Evolutionary conservation across 1,140 invertebrate genomes (phyloP), one percentile per base, ranked within the genome.

Genomic region (Nixonia krombeini): DNA sequence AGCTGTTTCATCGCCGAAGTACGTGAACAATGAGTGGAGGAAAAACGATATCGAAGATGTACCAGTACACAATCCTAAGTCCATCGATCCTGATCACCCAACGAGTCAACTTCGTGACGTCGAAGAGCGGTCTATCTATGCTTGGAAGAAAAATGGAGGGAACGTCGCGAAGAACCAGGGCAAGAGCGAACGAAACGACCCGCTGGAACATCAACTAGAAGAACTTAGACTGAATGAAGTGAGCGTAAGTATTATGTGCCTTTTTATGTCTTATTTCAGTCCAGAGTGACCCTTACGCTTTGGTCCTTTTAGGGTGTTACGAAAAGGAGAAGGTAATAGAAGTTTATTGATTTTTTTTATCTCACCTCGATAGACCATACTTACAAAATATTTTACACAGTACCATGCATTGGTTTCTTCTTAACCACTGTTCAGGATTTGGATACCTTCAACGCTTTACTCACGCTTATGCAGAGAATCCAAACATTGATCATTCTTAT

Each of bases 1-100:
- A 0, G 80, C 79, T 0, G 74, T 81, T 2, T 75, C 79, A 2
- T 65, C 74, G n/a, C 59, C 73, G 0, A 77, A 74, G 23, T 80
- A 79, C 49, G 38, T 38, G 12, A 72, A 65, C 4, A 78, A 74
- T 50, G 74, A 81, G 0, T 82, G 80, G 82, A 70, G 74, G 16
- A 84, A 82, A 25, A 79, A 79, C 49, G 80, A 81, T 4, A 74
- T 77, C 31, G 73, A 76, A 12, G 74, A 79, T 2, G 56, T 51
- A 7, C 57, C 61, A 1, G 33, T 71, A 2, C 9, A 33, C 2
- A 35, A 15, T 21, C 16, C 44, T 4, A 63, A 62, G 10, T 13
- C 62, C 13, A 35, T 72, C 15, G 72, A 80, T 47, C 42, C 53
- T 0, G 69, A 76, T 59, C 70, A 75, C 57, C 70, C 71, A 0